These are phyloP conservation scores for Heliconius hermathena DNA, from an alignment of 1,140 invertebrate genomes.

Conservation along the genomic window DNA sequence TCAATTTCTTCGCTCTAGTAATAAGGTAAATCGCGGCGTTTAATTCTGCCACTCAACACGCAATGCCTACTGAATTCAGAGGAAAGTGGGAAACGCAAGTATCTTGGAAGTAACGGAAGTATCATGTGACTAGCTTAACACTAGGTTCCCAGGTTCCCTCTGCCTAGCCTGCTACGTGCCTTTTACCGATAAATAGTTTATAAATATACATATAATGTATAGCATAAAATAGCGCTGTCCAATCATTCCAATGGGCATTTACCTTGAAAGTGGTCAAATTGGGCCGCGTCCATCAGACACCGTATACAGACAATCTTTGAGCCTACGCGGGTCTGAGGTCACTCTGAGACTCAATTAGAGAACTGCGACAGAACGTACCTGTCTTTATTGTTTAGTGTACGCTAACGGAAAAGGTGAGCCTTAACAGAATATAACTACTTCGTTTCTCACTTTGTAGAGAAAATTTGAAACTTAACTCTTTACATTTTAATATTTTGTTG, in stretches of 20 bases:
- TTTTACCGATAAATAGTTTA: not conserved
- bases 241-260: conserved; percentile 13
- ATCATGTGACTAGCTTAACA: too few species aligned
- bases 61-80: too few species aligned
- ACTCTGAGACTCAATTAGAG: conserved; percentile 41
- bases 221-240: conserved; percentile 2
- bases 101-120: too few species aligned
- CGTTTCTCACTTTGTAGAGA: not conserved
- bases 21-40: too few species aligned
- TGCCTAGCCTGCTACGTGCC: too few species aligned
- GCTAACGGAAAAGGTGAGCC: conserved; percentile 15
- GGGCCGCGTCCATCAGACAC: conserved; percentile 55
- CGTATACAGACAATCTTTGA: conserved; percentile 58
- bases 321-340: conserved; percentile 61
- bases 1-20: too few species aligned
- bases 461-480: not conserved
- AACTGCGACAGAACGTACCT: conserved; percentile 40
- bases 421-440: not conserved
- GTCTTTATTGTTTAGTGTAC: conserved; percentile 34
- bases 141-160: too few species aligned
- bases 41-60: too few species aligned
- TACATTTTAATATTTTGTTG: not conserved
- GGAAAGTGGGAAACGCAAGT: too few species aligned
- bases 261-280: conserved; percentile 52
- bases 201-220: not conserved